These are phyloP conservation scores for Odontamblyopus lacepedii DNA, from an alignment of 2,797 vertebrate genomes.

Conservation along the genomic window DNA sequence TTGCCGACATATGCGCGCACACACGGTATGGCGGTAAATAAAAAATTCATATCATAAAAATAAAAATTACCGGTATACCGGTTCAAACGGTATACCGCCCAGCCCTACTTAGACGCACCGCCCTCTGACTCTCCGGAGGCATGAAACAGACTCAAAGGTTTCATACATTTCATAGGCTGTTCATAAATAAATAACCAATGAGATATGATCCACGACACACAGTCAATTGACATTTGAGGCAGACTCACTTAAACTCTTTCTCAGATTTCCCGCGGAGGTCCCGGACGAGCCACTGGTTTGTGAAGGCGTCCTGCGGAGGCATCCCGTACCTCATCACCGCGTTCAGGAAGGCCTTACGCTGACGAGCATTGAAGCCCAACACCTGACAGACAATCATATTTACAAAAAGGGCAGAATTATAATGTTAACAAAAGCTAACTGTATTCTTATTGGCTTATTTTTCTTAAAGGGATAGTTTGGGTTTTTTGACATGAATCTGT, in stretches of 20 bases:
- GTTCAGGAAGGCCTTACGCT: conserved; percentile 97
- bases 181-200: no score
- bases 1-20: no score
- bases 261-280: conserved; percentile 97
- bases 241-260: conserved; percentile 95
- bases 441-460: no score
- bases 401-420: background rate
- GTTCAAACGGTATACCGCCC: no score
- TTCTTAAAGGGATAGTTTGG: background rate
- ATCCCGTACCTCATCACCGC: conserved; percentile 99
- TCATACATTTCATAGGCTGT: no score
- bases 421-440: background rate
- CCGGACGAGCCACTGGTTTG: conserved; percentile 96
- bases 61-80: no score
- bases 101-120: no score
- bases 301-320: conserved; percentile 98
- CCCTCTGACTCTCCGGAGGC: no score
- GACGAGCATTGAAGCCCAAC: conserved; percentile 95
- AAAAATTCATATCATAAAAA: no score
- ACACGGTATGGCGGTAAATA: no score
- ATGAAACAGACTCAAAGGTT: no score
- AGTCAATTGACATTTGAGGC: background rate
- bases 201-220: background rate
- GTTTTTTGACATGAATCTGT: no score
- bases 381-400: conserved; percentile 75